Evolutionary conservation across 2,888 invertebrate genomes (phyloP).

Genomic region (Sminthurides aquaticus): DNA sequence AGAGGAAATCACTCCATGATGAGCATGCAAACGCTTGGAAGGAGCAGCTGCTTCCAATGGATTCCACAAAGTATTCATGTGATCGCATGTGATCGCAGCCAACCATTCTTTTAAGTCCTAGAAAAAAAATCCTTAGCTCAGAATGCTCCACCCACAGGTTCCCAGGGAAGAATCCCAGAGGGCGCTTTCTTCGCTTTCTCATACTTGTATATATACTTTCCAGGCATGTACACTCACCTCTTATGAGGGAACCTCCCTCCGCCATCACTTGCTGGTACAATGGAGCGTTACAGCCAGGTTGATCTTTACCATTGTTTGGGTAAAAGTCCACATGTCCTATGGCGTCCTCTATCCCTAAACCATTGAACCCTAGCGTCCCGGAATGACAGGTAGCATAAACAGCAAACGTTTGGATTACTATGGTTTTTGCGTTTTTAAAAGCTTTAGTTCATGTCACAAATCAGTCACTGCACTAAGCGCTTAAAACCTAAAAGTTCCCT

Average conservation of each 20-base stretch:
- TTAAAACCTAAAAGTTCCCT: too few relatives aligned
- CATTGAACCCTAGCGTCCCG: slow-evolving; percentile 48
- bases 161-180: too few relatives aligned
- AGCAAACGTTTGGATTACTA: too few relatives aligned
- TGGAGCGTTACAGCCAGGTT: slow-evolving; percentile 60
- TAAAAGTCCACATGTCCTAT: slow-evolving; percentile 86
- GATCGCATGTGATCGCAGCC: slow-evolving; percentile 84
- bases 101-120: slow-evolving; percentile 61
- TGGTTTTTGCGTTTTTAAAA: too few relatives aligned
- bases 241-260: slow-evolving; percentile 57
- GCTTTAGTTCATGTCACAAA: too few relatives aligned
- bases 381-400: background rate
- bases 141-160: too few relatives aligned
- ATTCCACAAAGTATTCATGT: slow-evolving; percentile 74
- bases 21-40: slow-evolving; percentile 71
- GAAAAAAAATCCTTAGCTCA: too few relatives aligned
- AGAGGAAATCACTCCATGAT: slow-evolving; percentile 57
- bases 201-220: too few relatives aligned
- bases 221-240: slow-evolving; percentile 53
- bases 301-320: slow-evolving; percentile 74
- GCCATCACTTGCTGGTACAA: slow-evolving; percentile 59
- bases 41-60: slow-evolving; percentile 67
- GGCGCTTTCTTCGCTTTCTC: too few relatives aligned
- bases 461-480: too few relatives aligned
- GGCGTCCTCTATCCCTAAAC: slow-evolving; percentile 70